Evolutionary conservation across 2,888 invertebrate species (phyloP), one percentile per base, ranked within the genome.

Genomic region (Empis livida): DNA sequence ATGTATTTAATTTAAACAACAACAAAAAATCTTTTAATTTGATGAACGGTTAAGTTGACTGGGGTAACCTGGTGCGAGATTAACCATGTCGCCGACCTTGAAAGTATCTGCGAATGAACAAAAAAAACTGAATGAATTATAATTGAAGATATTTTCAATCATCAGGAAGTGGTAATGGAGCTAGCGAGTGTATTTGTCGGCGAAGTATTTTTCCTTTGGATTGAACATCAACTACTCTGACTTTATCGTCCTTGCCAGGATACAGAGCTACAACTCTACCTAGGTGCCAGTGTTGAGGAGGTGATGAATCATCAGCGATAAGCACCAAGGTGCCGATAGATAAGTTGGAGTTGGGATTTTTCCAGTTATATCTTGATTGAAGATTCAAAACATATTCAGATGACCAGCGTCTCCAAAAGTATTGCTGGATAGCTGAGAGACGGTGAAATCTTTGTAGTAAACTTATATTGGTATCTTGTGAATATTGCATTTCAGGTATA

Each of bases 401-500:
- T 8, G 38, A 38, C 44, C 37, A 44, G 14, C 37, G 32, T 23
- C 23, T 41, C 41, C 41, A 43, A 43, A 43, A 43, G 5, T 32
- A 13, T 13, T 32, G 32, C 32, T 32, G 32, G 3, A 32, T 32
- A 13, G 32, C 32, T 32, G 32, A 32, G 4, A 32, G 11, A 13
- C 13, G 10, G 4, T 32, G 32, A 10, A 10, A 32, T 32, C 13
- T 32, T 13, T 32, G 10, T 32, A 32, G 32, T 13, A 13, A 32
- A 13, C 11, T 13, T 32, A 32, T 13, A 5, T 32, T 32, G 9
- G 13, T 32, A 13, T 32, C 20, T 20, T 3, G 5, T 20, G 20
- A 20, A 20, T 20, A 20, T 20, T 20, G 20, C 3, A 20, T 5
- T 5, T 32, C 32, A 32, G 32, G 32, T 13, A 49, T 27, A 3